Evolutionary conservation across 1,140 invertebrate genomes (phyloP).

Genomic region (Neodiprion lecontei): DNA sequence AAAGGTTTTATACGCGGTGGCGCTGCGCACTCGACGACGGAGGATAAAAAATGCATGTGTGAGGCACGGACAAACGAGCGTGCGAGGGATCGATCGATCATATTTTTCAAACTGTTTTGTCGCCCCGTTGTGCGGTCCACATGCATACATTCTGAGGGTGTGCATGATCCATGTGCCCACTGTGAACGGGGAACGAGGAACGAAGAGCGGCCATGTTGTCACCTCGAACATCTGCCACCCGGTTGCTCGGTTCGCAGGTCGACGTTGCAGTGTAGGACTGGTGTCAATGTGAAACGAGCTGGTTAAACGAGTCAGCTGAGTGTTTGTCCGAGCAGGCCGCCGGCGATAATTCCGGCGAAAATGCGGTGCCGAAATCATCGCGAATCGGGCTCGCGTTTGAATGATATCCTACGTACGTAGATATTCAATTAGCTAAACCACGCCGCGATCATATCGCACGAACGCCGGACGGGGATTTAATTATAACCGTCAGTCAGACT

Average conservation of each 20-base stretch:
- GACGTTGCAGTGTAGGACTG: conserved; percentile 17
- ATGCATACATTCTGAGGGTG: neutral
- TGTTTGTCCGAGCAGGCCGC: no score
- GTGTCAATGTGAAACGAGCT: neutral
- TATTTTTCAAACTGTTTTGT: neutral
- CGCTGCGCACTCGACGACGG: neutral
- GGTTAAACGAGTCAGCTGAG: neutral
- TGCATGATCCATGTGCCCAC: conserved; percentile 43
- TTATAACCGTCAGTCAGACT: no score
- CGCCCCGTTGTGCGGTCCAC: neutral
- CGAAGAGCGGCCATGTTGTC: conserved; percentile 50
- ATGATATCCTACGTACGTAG: no score
- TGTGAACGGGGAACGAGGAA: neutral
- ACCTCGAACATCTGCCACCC: conserved; percentile 50
- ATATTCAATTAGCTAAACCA: no score
- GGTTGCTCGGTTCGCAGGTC: neutral
- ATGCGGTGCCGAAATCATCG: no score
- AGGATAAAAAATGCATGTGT: neutral
- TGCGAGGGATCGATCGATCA: neutral
- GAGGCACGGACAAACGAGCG: no score
- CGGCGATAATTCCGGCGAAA: no score
- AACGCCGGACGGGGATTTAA: no score
- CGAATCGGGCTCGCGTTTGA: no score
- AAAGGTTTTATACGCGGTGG: neutral
- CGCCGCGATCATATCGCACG: no score